These are phyloP conservation scores for Hyposoter dolosus DNA, from an alignment of 2,888 invertebrate species.

Conservation along the genomic window DNA sequence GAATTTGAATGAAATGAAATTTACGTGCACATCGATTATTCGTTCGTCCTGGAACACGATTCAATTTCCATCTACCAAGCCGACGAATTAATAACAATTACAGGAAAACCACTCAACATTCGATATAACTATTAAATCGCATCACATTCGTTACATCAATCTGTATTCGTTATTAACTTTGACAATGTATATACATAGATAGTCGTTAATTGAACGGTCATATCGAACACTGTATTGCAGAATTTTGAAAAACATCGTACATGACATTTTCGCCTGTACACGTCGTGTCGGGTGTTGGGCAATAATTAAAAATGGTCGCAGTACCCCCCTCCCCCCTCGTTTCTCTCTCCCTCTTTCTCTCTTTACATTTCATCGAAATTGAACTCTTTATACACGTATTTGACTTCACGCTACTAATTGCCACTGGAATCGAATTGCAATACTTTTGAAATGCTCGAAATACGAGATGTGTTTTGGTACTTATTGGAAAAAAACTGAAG, in stretches of 20 bases:
- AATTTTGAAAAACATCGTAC: constrained; percentile 29
- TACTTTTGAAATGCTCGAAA: neutral
- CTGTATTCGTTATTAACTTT: constrained; percentile 31
- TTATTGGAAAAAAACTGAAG: neutral
- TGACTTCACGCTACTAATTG: neutral
- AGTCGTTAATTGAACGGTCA: constrained; percentile 24
- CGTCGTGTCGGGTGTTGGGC: neutral
- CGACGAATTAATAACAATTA: constrained; percentile 50
- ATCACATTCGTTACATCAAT: constrained; percentile 35
- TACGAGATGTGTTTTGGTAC: neutral
- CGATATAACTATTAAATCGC: constrained; percentile 30
- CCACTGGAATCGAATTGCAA: neutral
- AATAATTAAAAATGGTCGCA: constrained; percentile 2
- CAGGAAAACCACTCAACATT: constrained; percentile 28
- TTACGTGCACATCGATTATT: neutral
- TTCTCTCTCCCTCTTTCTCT: neutral
- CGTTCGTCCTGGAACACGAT: neutral
- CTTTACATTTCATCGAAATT: neutral
- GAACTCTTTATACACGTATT: neutral
- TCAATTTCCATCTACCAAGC: constrained; percentile 5
- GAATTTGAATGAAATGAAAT: neutral
- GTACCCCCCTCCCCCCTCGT: neutral
- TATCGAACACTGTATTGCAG: constrained; percentile 9
- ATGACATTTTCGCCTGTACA: constrained; percentile 13
- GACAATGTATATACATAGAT: constrained; percentile 14